These are phyloP conservation scores for Sicus ferrugineus DNA, from an alignment of 2,888 invertebrate genomes.

Conservation along the genomic window DNA sequence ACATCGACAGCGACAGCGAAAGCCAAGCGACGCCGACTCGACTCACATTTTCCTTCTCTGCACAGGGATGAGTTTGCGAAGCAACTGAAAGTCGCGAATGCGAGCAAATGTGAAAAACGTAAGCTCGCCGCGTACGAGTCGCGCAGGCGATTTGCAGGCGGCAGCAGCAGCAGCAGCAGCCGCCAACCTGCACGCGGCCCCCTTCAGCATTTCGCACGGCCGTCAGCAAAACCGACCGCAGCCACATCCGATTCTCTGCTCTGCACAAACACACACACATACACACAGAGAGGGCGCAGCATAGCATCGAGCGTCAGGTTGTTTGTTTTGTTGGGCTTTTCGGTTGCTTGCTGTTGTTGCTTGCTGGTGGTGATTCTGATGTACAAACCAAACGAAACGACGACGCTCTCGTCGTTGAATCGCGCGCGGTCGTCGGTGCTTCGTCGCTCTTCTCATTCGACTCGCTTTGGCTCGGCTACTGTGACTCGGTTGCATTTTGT, in stretches of 20 bases:
- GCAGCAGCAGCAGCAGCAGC: constrained; percentile 23
- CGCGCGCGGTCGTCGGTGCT: neutral
- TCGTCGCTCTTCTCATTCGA: neutral
- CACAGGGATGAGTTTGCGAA: constrained; percentile 20
- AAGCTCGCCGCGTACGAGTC: neutral
- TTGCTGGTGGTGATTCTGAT: neutral
- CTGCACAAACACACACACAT: neutral
- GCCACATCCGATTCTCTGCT: constrained; percentile 29
- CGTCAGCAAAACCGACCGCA: constrained; percentile 29
- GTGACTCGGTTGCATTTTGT: neutral
- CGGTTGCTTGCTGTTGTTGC: neutral
- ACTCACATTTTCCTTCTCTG: constrained; percentile 2
- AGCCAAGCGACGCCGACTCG: neutral
- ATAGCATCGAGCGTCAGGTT: constrained; percentile 32
- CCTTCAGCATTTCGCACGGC: neutral
- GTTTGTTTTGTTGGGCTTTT: constrained; percentile 35
- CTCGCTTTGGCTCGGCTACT: too few species aligned
- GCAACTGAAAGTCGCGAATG: constrained; percentile 19
- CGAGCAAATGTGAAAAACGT: constrained; percentile 10
- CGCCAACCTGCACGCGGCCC: constrained; percentile 8
- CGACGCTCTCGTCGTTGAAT: too few species aligned
- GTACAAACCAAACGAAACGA: constrained; percentile 1
- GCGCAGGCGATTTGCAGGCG: neutral
- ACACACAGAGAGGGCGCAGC: neutral
- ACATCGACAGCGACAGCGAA: neutral